phyloP scores from a whole-genome alignment of 2,113 vertebrate genomes.

The Dascyllus trimaculatus region DNA sequence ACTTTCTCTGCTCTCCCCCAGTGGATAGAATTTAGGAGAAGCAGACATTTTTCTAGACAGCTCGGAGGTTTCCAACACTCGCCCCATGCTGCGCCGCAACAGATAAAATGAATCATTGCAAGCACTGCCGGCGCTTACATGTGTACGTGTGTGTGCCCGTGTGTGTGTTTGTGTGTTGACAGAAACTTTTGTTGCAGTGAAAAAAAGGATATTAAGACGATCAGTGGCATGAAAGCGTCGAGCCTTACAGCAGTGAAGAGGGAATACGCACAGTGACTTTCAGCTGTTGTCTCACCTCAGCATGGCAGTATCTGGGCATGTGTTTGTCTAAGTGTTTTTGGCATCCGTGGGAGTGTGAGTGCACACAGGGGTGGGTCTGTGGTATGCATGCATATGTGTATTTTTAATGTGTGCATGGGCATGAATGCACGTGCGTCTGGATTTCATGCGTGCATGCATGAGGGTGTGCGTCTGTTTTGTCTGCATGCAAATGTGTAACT shows the following conservation, averaged over 20 bases:
- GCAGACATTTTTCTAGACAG: constrained; percentile 68
- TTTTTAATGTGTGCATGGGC: constrained; percentile 6
- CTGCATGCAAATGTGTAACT: neutral
- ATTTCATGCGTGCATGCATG: neutral
- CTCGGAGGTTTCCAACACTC: constrained; percentile 63
- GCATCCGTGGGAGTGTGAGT: constrained; percentile 11
- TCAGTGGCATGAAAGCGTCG: constrained; percentile 48
- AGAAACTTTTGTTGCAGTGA: constrained; percentile 58
- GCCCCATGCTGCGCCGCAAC: constrained; percentile 65
- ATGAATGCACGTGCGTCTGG: neutral
- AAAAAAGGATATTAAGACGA: constrained; percentile 52
- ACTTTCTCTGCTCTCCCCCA: constrained; percentile 23
- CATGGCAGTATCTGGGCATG: constrained; percentile 17
- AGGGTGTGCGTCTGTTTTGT: neutral
- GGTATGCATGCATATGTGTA: neutral
- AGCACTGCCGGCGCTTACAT: constrained; percentile 32
- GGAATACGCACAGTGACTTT: constrained; percentile 52
- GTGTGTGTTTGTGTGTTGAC: constrained; percentile 31
- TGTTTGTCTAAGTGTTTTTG: constrained; percentile 30
- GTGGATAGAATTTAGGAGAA: constrained; percentile 54
- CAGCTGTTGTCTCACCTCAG: constrained; percentile 60
- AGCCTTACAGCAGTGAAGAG: constrained; percentile 33
- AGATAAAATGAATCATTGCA: constrained; percentile 67
- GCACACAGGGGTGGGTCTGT: neutral
- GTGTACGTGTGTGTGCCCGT: neutral